These are phyloP conservation scores for Erythrocercus mccallii DNA, from an alignment of 2,113 vertebrate species.

Conservation along the genomic window DNA sequence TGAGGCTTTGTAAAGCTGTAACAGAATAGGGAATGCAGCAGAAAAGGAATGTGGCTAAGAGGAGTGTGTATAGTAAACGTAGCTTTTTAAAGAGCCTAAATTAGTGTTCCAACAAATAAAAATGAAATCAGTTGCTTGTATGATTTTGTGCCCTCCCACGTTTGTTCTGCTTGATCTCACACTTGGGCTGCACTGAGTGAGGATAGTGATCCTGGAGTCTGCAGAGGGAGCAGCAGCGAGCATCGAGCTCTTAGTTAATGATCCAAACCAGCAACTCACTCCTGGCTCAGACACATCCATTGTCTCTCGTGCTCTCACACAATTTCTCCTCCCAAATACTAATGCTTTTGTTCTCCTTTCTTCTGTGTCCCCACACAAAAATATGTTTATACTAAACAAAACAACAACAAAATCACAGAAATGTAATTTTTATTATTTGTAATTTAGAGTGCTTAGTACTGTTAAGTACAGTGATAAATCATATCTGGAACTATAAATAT, in stretches of 20 bases:
- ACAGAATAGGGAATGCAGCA: neutral
- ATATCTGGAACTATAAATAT: neutral
- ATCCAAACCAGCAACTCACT: neutral
- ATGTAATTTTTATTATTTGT: neutral
- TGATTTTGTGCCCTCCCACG: constrained; percentile 8
- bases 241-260: neutral
- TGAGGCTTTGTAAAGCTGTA: neutral
- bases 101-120: neutral
- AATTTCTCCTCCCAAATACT: neutral
- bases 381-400: neutral
- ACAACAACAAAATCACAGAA: neutral
- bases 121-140: neutral
- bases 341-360: neutral
- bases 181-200: neutral
- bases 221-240: neutral
- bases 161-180: constrained; percentile 3
- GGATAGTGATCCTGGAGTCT: neutral
- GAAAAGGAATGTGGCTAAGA: neutral
- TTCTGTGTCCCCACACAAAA: neutral
- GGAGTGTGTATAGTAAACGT: neutral
- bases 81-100: neutral
- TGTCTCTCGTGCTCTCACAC: neutral
- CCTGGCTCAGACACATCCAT: constrained; percentile 11
- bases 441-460: neutral
- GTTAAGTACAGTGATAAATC: neutral